Evolutionary conservation across 2,888 invertebrate genomes (phyloP).

Genomic region (Neoascia interrupta): DNA sequence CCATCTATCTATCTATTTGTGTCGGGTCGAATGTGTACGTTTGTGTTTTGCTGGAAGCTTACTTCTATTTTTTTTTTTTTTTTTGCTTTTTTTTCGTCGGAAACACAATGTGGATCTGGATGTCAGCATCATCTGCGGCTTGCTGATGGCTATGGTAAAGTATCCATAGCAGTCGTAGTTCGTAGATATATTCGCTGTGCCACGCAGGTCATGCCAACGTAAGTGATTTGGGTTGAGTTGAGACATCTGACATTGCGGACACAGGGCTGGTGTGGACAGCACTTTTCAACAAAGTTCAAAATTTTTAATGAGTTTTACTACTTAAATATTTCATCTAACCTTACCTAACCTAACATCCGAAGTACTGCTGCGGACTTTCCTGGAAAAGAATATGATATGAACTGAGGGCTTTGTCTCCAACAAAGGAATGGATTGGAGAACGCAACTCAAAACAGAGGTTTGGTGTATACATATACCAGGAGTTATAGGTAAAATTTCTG

Average conservation of each 20-base stretch:
- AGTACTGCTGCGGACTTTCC: no score
- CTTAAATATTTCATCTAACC: no score
- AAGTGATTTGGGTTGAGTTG: conserved; percentile 66
- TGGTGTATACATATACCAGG: no score
- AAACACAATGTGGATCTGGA: conserved; percentile 69
- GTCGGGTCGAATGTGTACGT: conserved; percentile 35
- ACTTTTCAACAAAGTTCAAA: conserved; percentile 40
- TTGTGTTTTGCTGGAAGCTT: conserved; percentile 55
- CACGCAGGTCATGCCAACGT: conserved; percentile 59
- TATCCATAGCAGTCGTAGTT: conserved; percentile 65
- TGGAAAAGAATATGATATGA: no score
- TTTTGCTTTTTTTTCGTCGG: conserved; percentile 57
- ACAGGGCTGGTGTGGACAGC: conserved; percentile 12
- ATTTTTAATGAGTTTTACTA: no score
- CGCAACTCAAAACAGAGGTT: no score
- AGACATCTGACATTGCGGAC: conserved; percentile 46
- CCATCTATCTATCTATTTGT: conserved; percentile 50
- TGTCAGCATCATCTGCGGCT: conserved; percentile 72
- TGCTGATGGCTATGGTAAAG: conserved; percentile 70
- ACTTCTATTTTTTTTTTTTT: conserved; percentile 34
- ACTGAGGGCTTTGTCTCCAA: no score
- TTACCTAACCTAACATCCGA: no score
- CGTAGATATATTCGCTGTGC: conserved; percentile 60
- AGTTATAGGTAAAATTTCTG: no score
- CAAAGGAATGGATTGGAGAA: no score